Percentiles rank a stretch among this genome's conserved stretches.
Conservation (phyloP, 1,140 invertebrate genomes). For the Chionoecetes opilio region DNA sequence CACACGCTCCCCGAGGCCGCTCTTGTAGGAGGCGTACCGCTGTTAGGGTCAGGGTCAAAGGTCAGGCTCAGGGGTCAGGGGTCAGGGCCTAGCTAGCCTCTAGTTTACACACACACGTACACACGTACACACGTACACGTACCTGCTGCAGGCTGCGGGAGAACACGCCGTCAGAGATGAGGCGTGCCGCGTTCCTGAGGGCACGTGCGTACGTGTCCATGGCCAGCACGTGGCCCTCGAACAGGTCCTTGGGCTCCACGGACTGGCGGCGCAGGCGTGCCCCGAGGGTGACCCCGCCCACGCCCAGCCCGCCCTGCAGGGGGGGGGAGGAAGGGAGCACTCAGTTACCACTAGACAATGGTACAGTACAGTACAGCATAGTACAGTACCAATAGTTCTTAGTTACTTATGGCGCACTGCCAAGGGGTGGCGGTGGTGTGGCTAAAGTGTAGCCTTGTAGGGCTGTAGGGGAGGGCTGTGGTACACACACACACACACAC, state of each 20-base stretch:
- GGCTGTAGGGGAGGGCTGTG: no score
- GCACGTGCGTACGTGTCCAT: conserved; percentile 81
- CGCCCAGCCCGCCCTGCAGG: conserved; percentile 72
- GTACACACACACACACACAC: no score
- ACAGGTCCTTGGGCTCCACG: conserved; percentile 75
- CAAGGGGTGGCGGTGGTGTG: no score
- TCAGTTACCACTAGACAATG: not conserved
- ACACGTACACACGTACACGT: not conserved
- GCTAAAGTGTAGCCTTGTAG: no score
- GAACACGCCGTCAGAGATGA: conserved; percentile 77
- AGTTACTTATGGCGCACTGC: no score
- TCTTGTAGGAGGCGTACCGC: conserved; percentile 86
- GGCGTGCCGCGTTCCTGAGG: conserved; percentile 73
- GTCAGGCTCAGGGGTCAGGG: no score
- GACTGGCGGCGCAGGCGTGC: conserved; percentile 73
- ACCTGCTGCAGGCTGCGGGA: conserved; percentile 79
- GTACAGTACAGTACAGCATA: not conserved
- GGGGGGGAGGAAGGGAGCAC: not conserved
- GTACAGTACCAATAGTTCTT: no score
- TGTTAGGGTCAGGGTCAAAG: conserved; percentile 81
- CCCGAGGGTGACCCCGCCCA: conserved; percentile 77
- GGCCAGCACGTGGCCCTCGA: conserved; percentile 79
- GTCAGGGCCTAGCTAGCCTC: no score
- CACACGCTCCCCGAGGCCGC: conserved; percentile 86
- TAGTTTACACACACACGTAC: no score